Evolutionary conservation across 2,797 vertebrate genomes (phyloP).

Genomic region (Limosa lapponica): DNA sequence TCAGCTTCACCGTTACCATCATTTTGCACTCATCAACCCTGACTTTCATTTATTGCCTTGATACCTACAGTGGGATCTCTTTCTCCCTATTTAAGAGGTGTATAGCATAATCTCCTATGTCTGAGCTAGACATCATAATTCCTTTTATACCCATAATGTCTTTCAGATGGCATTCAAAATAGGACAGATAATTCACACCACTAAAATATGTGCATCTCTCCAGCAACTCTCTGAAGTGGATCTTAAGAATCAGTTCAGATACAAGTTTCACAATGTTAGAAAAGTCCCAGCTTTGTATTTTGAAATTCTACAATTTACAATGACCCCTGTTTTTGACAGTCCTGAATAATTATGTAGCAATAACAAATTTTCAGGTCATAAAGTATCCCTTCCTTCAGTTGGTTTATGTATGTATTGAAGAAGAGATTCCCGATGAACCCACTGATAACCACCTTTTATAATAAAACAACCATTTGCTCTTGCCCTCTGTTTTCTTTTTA

Average conservation of each 20-base stretch:
- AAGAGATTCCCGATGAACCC: not conserved
- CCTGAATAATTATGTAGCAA: not conserved
- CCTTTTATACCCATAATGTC: not conserved
- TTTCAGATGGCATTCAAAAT: not conserved
- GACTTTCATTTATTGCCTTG: not conserved
- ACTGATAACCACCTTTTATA: not conserved
- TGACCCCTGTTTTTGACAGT: not conserved
- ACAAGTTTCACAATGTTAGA: not conserved
- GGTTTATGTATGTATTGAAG: not conserved
- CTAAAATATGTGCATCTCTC: not conserved
- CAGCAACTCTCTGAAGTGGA: not conserved
- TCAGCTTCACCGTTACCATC: not conserved
- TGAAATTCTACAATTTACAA: not conserved
- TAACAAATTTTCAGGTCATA: not conserved
- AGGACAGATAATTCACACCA: not conserved
- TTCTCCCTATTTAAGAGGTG: not conserved
- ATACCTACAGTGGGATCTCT: not conserved
- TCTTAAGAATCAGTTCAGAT: not conserved
- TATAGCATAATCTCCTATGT: not conserved
- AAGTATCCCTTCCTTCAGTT: not conserved
- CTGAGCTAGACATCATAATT: not conserved
- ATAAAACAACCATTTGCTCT: not conserved
- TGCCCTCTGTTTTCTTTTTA: not conserved
- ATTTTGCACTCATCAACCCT: not conserved
- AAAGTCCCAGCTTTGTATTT: not conserved